Evolutionary conservation across 2,888 invertebrate species (phyloP), one percentile per base, ranked within the genome.

Genomic region (Erebia aethiops): DNA sequence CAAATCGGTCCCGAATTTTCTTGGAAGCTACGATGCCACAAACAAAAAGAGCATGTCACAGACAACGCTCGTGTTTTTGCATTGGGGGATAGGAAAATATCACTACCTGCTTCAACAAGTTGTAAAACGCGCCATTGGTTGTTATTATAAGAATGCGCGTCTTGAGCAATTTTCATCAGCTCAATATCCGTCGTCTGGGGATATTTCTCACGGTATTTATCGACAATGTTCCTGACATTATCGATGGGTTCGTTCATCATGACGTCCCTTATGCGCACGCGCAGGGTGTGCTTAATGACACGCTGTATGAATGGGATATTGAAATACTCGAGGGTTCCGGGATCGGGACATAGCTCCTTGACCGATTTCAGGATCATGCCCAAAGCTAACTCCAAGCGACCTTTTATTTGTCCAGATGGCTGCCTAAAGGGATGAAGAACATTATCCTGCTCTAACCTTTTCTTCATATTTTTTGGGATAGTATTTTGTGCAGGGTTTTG

Each of bases 331-430:
- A 49, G 67, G 67, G 80, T 72, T 1, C 69, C 64, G 14, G 75
- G 64, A 7, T 71, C 67, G 1, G 63, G 41, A 43, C 73, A 74
- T 57, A 75, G 66, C 5, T 72, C 64, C 75, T 80, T 85, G 51
- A 90, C 77, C 43, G 87, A 81, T 79, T 88, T 90, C 69, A 90
- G 72, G 57, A 92, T 82, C 54, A 61, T 70, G 68, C 92, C 91
- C 66, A 92, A 76, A 21, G 87, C 87, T 69, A 90, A 76, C 80
- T 91, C 91, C 70, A 92, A 75, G n/a, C 91, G 87, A 52, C 91
- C 90, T 41, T 74, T 80, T 75, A 88, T 72, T 76, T 84, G 84
- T 56, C 77, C 77, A 52, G 82, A 75, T 2, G 89, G 87, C 69
- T 76, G 77, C 43, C 75, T 72, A 76, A 86, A 82, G 9, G 83